Evolutionary conservation across 2,888 invertebrate species (phyloP), one percentile per base, ranked within the genome.

Genomic region (Leptinotarsa peninsularis): DNA sequence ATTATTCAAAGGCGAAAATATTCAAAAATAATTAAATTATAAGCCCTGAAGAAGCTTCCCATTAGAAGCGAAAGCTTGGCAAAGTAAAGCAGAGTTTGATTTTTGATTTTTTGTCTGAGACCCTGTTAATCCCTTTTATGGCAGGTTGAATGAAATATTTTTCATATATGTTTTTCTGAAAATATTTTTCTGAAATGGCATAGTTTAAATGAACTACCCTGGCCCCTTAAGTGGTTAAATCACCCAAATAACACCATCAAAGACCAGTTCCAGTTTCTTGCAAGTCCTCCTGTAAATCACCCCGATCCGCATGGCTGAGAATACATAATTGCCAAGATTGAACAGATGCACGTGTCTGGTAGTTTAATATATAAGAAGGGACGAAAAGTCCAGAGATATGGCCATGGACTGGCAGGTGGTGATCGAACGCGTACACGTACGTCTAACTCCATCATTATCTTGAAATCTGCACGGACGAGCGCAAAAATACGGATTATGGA

Each of bases 401-500:
- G 21, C 18, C 58, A 63, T 33, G 52, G 74, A 76, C 71, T 79
- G 81, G 80, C 83, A 83, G 83, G 81, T 83, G 83, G 83, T 80
- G 81, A 81, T 80, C 82, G 82, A 74, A 76, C 73, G 76, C 74
- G 79, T 77, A 75, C 76, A 75, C 75, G 79, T 71, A 75, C 75
- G 78, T 67, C 79, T 73, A 78, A 79, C 76, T 76, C 78, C 81
- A 75, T 83, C 81, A 82, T 82, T 83, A 82, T 81, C 79, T 81
- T 74, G 75, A 81, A 82, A 82, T 82, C 82, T 80, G 79, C 76
- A 76, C 77, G 76, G 75, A 75, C 75, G 81, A 76, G 78, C 80
- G 77, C 67, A 76, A 75, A 78, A 58, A 58, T 58, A 58, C 58
- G 58, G 56, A 69, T 27, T 13, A 54, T 56, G 4, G 56, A n/a